Evolutionary conservation across 2,113 vertebrate species (phyloP).

Genomic region (Scortum barcoo): DNA sequence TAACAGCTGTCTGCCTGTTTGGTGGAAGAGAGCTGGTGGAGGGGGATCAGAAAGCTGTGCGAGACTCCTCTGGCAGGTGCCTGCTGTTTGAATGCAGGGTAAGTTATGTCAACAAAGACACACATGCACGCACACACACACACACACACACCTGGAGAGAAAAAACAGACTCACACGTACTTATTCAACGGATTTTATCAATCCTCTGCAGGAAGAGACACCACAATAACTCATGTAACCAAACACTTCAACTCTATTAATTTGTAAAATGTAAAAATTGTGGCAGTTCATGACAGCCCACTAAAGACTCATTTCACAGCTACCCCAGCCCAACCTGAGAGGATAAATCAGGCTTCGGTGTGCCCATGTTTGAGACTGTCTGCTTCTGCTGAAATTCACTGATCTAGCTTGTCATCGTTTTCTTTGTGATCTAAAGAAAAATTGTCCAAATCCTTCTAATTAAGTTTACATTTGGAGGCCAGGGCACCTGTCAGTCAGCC

Average conservation of each 20-base stretch:
- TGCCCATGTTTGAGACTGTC: constrained; percentile 9
- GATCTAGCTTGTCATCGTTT: constrained; percentile 35
- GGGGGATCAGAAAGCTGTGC: constrained; percentile 90
- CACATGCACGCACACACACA: constrained; percentile 11
- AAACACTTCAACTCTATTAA: constrained; percentile 25
- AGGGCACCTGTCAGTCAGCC: constrained; percentile 53
- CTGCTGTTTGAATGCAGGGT: constrained; percentile 97
- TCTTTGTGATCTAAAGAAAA: constrained; percentile 49
- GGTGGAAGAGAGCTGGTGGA: constrained; percentile 92
- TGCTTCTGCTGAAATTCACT: constrained; percentile 30
- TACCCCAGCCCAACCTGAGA: constrained; percentile 9
- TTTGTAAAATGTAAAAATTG: constrained; percentile 6
- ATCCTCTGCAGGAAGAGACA: constrained; percentile 8
- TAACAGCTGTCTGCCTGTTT: constrained; percentile 92
- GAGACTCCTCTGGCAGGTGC: constrained; percentile 91
- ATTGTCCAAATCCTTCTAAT: constrained; percentile 29
- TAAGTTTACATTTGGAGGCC: constrained; percentile 36
- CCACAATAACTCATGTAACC: constrained; percentile 21
- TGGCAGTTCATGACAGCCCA: constrained; percentile 28
- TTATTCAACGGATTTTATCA: constrained; percentile 34
- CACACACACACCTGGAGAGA: neutral
- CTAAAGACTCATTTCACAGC: constrained; percentile 38
- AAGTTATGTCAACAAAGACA: constrained; percentile 71
- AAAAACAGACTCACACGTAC: neutral
- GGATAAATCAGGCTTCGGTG: constrained; percentile 28